Conservation (phyloP, 2,888 invertebrate genomes). For the Agrochola lota region DNA sequence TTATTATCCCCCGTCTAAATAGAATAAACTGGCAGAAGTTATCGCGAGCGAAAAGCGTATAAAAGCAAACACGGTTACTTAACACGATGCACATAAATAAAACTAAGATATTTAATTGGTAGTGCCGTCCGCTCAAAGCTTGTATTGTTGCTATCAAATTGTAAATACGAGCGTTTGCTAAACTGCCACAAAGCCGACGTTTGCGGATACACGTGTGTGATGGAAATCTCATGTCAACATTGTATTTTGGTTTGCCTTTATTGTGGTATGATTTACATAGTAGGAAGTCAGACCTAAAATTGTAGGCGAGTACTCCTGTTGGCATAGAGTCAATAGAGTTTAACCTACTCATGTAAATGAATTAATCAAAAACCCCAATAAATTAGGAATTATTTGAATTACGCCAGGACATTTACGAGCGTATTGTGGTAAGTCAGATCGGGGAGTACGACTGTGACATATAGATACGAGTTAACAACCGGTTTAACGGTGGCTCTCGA, state of each 20-base stretch:
- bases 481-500: slow-evolving; percentile 68
- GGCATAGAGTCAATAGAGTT: background rate
- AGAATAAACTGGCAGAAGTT: slow-evolving; percentile 69
- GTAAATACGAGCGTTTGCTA: slow-evolving; percentile 61
- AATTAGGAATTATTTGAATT: background rate
- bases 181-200: slow-evolving; percentile 62
- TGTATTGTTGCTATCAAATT: slow-evolving; percentile 67
- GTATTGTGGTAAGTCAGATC: slow-evolving; percentile 64
- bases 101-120: slow-evolving; percentile 78
- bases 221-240: slow-evolving; percentile 68
- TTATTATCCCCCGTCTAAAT: slow-evolving; percentile 69
- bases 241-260: slow-evolving; percentile 64
- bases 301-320: slow-evolving; percentile 9
- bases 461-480: slow-evolving; percentile 73
- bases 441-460: slow-evolving; percentile 65
- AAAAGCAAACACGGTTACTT: slow-evolving; percentile 75
- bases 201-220: slow-evolving; percentile 52
- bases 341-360: background rate
- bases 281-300: slow-evolving; percentile 50
- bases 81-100: slow-evolving; percentile 74
- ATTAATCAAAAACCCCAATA: background rate
- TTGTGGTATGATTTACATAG: slow-evolving; percentile 63
- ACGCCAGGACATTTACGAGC: slow-evolving; percentile 20
- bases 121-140: slow-evolving; percentile 68
- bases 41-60: slow-evolving; percentile 71